Percentiles rank a stretch among this genome's conserved stretches.
These are phyloP conservation scores for Amphipoea oculea DNA, from an alignment of 2,888 invertebrate genomes.

Conservation along the genomic window DNA sequence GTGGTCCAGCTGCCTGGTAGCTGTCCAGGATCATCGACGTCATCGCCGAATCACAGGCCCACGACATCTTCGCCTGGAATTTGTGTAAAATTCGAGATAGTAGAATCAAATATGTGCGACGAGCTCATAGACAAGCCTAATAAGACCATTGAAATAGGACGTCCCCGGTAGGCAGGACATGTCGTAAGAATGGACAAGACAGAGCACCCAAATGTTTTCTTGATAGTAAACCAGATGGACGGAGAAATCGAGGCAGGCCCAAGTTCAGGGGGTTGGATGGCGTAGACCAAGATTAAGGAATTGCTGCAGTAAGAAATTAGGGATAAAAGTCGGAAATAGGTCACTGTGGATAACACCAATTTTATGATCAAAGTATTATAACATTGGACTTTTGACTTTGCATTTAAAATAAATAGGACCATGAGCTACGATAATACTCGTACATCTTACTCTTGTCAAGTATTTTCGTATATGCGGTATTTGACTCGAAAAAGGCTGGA, in stretches of 20 bases:
- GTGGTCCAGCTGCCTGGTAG: constrained; percentile 78
- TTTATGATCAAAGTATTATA: neutral
- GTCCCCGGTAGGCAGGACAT: neutral
- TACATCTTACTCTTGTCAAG: neutral
- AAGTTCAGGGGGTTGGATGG: too few relatives aligned
- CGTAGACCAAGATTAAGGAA: neutral
- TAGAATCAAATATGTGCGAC: neutral
- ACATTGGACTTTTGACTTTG: neutral
- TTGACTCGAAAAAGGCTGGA: neutral
- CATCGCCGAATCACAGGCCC: constrained; percentile 74
- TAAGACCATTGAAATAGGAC: neutral
- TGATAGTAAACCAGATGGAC: neutral
- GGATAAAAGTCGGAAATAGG: too few relatives aligned
- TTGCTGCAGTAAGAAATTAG: neutral
- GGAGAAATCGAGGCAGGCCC: neutral
- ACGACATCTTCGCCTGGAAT: constrained; percentile 72
- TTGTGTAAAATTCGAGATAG: neutral
- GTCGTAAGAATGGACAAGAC: neutral
- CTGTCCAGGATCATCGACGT: constrained; percentile 70
- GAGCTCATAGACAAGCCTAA: neutral
- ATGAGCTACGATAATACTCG: neutral
- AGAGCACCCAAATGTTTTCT: neutral
- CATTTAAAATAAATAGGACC: neutral
- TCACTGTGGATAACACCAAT: neutral
- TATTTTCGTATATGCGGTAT: neutral